phyloP scores from a whole-genome alignment of 2,797 vertebrate species.

The Clarias pachynema region DNA sequence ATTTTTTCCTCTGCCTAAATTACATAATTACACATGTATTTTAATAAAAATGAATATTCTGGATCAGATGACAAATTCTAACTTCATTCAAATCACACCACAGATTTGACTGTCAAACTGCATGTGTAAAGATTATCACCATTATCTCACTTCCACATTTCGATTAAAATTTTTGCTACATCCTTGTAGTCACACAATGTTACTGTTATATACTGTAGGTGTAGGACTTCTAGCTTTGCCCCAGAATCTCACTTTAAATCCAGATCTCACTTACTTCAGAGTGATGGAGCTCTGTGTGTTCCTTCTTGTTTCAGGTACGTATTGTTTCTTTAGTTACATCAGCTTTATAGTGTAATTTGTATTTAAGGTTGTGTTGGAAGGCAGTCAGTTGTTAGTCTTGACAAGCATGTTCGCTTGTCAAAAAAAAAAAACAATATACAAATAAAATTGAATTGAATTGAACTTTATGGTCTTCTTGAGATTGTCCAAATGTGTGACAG shows the following conservation, averaged over 20 bases:
- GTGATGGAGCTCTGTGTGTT: not conserved
- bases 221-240: not conserved
- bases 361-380: no score
- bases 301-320: constrained; percentile 12
- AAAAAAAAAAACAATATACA: no score
- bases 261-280: not conserved
- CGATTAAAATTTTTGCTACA: not conserved
- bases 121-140: not conserved
- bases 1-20: no score
- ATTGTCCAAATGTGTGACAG: no score
- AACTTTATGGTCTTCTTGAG: no score
- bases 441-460: no score
- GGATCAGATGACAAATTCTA: not conserved
- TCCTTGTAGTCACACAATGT: not conserved
- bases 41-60: not conserved
- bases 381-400: no score
- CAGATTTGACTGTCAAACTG: not conserved
- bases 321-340: not conserved
- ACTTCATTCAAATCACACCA: not conserved
- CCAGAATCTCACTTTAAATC: not conserved
- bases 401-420: no score
- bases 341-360: no score
- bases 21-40: not conserved
- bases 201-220: not conserved
- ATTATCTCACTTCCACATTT: not conserved